phyloP scores from a whole-genome alignment of 1,140 invertebrate genomes.

The Drosophila miranda region DNA sequence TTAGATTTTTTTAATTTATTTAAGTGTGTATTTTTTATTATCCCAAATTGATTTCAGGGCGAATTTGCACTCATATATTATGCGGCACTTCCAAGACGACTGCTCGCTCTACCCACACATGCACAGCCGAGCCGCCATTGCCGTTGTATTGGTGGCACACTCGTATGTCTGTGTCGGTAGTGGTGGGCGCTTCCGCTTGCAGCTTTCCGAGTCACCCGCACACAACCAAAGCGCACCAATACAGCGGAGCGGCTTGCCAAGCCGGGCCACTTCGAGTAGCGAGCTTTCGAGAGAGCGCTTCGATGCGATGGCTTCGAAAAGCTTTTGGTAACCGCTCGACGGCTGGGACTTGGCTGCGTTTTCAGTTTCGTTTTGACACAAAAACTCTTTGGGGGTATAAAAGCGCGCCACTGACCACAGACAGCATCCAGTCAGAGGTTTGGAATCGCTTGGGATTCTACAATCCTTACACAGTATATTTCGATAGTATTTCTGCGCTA shows the following conservation, averaged over 20 bases:
- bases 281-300: slow-evolving; percentile 50
- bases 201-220: slow-evolving; percentile 51
- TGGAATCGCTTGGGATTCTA: slow-evolving; percentile 82
- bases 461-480: slow-evolving; percentile 74
- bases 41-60: slow-evolving; percentile 16
- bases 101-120: slow-evolving; percentile 37
- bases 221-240: slow-evolving; percentile 31
- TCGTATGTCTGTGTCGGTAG: slow-evolving; percentile 7
- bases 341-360: slow-evolving; percentile 56
- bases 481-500: slow-evolving; percentile 53
- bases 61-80: slow-evolving; percentile 38
- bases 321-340: slow-evolving; percentile 57
- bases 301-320: slow-evolving; percentile 32
- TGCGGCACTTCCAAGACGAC: slow-evolving; percentile 12
- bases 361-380: slow-evolving; percentile 79
- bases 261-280: slow-evolving; percentile 2
- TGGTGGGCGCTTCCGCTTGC: slow-evolving; percentile 65
- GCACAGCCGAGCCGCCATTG: not conserved
- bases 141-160: slow-evolving; percentile 36
- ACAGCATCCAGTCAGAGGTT: slow-evolving; percentile 87
- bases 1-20: slow-evolving; percentile 50
- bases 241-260: slow-evolving; percentile 22
- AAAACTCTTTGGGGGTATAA: slow-evolving; percentile 84
- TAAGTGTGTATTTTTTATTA: slow-evolving; percentile 28
- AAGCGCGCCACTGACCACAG: slow-evolving; percentile 85